These are phyloP conservation scores for Paracyclopina nana DNA, from an alignment of 1,140 invertebrate species.

Conservation along the genomic window DNA sequence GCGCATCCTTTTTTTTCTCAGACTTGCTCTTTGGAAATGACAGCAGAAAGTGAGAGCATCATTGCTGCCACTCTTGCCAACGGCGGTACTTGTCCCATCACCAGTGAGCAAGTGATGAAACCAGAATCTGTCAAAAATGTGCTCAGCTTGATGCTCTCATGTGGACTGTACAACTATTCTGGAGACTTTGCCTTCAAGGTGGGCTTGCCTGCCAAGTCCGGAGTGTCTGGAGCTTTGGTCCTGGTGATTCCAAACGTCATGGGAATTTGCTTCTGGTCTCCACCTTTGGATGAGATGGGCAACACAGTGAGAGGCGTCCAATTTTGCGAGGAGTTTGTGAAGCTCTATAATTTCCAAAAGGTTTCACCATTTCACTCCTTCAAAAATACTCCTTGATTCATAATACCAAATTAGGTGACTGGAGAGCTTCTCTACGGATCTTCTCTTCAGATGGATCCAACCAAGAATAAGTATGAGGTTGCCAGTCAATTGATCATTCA, in stretches of 20 bases:
- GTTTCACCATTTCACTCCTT: neutral
- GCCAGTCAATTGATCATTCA: slow-evolving; percentile 80
- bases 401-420: neutral
- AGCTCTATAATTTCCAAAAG: slow-evolving; percentile 72
- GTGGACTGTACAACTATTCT: slow-evolving; percentile 37
- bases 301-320: slow-evolving; percentile 77
- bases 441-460: slow-evolving; percentile 54
- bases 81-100: slow-evolving; percentile 39
- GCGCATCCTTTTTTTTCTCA: slow-evolving; percentile 24
- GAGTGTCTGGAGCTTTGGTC: slow-evolving; percentile 77
- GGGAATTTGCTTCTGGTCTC: slow-evolving; percentile 88
- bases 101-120: slow-evolving; percentile 30
- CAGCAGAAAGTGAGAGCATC: slow-evolving; percentile 33
- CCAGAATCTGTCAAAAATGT: slow-evolving; percentile 24
- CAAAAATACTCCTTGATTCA: neutral
- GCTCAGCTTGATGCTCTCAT: slow-evolving; percentile 38
- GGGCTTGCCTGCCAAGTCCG: slow-evolving; percentile 91
- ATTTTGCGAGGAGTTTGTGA: slow-evolving; percentile 75
- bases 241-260: slow-evolving; percentile 92
- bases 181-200: slow-evolving; percentile 31
- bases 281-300: slow-evolving; percentile 67
- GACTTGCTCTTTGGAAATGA: slow-evolving; percentile 38
- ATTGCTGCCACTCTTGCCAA: slow-evolving; percentile 41
- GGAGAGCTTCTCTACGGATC: neutral
- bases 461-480: slow-evolving; percentile 72